These are phyloP conservation scores for Tangara arthus DNA, from an alignment of 2,797 vertebrate genomes.

Conservation along the genomic window DNA sequence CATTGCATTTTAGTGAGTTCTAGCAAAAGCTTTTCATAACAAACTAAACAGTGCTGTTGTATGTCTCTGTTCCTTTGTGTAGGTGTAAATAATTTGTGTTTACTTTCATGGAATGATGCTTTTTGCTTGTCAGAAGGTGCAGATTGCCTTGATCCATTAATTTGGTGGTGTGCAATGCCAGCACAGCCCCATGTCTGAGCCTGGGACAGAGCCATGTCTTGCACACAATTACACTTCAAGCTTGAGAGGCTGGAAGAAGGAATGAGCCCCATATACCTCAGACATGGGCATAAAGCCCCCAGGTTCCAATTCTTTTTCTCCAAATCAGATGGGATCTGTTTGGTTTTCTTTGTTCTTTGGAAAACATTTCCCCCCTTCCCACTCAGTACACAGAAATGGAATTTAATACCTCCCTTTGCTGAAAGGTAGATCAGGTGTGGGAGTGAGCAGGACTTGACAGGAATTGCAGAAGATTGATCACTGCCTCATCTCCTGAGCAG, in stretches of 20 bases:
- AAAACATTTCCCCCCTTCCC: neutral
- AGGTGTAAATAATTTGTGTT: neutral
- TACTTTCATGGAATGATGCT: neutral
- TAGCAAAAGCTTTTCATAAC: neutral
- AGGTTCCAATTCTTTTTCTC: fast-evolving
- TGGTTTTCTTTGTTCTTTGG: neutral
- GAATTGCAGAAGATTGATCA: neutral
- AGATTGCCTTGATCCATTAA: neutral
- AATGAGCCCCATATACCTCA: neutral
- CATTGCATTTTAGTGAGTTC: neutral
- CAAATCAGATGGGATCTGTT: neutral
- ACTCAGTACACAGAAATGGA: neutral
- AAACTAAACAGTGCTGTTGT: neutral
- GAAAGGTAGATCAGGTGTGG: neutral
- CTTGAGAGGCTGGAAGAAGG: neutral
- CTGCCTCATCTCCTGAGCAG: neutral
- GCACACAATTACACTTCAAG: neutral
- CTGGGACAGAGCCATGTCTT: neutral
- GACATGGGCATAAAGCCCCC: neutral
- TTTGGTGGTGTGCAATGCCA: neutral
- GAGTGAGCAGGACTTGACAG: neutral
- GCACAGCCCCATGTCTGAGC: neutral
- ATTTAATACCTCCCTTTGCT: neutral
- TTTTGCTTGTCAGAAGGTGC: neutral
- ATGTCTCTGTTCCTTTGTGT: neutral